Evolutionary conservation across 1,140 invertebrate species (phyloP).

Genomic region (Diorhabda elongata): DNA sequence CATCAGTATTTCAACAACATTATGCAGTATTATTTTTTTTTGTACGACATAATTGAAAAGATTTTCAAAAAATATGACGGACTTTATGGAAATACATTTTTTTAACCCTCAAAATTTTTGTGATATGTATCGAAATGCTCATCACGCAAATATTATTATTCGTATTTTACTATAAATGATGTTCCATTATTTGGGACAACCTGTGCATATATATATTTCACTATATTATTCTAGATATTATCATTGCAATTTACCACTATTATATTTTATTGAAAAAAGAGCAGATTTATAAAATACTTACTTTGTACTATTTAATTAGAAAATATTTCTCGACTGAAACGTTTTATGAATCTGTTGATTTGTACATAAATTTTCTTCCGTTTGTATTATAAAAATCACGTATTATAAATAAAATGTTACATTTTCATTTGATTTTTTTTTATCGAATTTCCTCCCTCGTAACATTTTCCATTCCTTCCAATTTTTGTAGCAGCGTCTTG

Average conservation of each 20-base stretch:
- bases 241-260: constrained; percentile 5
- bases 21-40: too few species aligned
- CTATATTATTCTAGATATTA: constrained; percentile 13
- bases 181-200: neutral
- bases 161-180: constrained; percentile 1
- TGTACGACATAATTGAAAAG: too few species aligned
- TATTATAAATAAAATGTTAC: constrained; percentile 22
- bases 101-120: constrained; percentile 31
- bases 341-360: constrained; percentile 32
- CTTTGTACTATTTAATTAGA: constrained; percentile 20
- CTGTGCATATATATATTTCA: neutral
- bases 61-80: too few species aligned
- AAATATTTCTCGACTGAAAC: constrained; percentile 31
- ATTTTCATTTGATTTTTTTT: constrained; percentile 14
- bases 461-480: constrained; percentile 28
- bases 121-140: constrained; percentile 43
- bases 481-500: constrained; percentile 25
- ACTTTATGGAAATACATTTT: too few species aligned
- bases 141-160: constrained; percentile 35
- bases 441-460: constrained; percentile 13
- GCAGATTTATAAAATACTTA: constrained; percentile 30
- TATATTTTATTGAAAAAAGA: neutral
- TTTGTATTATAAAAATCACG: constrained; percentile 29
- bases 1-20: too few species aligned
- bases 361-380: constrained; percentile 34